Evolutionary conservation across 2,888 invertebrate genomes (phyloP).

Genomic region (Drosophila paranaensis): DNA sequence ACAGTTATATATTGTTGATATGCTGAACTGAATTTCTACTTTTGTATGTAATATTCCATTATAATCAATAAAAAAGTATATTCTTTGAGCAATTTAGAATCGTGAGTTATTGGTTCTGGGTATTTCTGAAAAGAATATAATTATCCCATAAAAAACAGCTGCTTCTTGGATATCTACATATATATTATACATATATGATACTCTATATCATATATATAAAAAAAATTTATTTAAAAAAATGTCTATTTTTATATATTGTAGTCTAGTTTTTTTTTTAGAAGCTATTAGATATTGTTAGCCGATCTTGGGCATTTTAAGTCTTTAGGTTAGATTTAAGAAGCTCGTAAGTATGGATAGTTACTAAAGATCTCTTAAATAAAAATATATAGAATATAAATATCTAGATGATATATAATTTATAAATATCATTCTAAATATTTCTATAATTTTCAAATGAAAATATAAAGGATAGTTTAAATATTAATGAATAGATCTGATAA

Average conservation of each 20-base stretch:
- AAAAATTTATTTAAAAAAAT: neutral
- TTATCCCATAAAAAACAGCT: conserved; percentile 17
- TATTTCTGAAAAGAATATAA: conserved; percentile 6
- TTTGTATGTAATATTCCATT: neutral
- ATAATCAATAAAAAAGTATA: conserved; percentile 1
- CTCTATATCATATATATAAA: neutral
- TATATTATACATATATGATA: neutral
- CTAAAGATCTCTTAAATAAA: neutral
- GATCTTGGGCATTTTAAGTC: conserved; percentile 4
- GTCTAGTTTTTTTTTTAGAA: neutral
- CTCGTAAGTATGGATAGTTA: neutral
- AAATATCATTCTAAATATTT: neutral
- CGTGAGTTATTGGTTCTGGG: neutral
- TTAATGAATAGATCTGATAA: neutral
- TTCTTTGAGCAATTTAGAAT: neutral
- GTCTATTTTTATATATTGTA: neutral
- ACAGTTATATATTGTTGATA: too few species aligned
- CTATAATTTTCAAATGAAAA: neutral
- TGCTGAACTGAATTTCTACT: too few species aligned
- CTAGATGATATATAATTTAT: neutral
- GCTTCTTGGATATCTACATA: neutral
- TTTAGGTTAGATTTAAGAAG: conserved; percentile 7
- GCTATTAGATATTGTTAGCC: neutral
- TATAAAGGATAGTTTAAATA: neutral
- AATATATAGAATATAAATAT: neutral